Evolutionary conservation across 2,888 invertebrate genomes (phyloP).

Genomic region (Plusia festucae): DNA sequence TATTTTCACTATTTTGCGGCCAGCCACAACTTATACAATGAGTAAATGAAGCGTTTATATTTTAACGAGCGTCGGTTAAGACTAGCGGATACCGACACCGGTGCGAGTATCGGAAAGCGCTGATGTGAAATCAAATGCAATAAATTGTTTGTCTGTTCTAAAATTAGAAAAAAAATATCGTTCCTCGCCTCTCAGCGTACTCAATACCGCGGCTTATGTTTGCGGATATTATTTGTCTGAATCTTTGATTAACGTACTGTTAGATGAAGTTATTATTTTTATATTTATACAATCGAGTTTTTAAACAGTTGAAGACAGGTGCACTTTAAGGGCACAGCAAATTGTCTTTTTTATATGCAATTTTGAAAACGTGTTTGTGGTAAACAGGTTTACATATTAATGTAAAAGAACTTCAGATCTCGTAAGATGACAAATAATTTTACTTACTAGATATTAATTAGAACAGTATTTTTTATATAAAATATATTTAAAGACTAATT

Average conservation of each 20-base stretch:
- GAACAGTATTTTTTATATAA: no score
- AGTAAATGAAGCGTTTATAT: slow-evolving; percentile 21
- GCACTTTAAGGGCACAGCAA: no score
- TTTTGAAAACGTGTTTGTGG: no score
- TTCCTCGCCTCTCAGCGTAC: slow-evolving; percentile 46
- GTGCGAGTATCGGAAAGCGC: slow-evolving; percentile 60
- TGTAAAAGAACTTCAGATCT: no score
- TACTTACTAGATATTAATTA: no score
- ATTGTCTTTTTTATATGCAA: no score
- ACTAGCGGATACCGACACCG: slow-evolving; percentile 47
- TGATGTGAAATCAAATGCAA: slow-evolving; percentile 65
- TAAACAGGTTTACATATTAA: no score
- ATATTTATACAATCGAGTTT: no score
- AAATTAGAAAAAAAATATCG: slow-evolving; percentile 60
- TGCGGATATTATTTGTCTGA: slow-evolving; percentile 10
- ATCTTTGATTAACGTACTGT: neutral
- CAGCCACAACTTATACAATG: slow-evolving; percentile 1
- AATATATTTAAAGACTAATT: neutral
- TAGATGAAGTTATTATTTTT: no score
- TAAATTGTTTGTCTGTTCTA: slow-evolving; percentile 63
- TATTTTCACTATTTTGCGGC: neutral
- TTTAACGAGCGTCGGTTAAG: slow-evolving; percentile 36
- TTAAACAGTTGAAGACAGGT: no score
- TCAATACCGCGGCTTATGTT: slow-evolving; percentile 34
- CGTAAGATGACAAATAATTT: no score